phyloP scores from a whole-genome alignment of 2,113 vertebrate species.

The Semnornis frantzii region DNA sequence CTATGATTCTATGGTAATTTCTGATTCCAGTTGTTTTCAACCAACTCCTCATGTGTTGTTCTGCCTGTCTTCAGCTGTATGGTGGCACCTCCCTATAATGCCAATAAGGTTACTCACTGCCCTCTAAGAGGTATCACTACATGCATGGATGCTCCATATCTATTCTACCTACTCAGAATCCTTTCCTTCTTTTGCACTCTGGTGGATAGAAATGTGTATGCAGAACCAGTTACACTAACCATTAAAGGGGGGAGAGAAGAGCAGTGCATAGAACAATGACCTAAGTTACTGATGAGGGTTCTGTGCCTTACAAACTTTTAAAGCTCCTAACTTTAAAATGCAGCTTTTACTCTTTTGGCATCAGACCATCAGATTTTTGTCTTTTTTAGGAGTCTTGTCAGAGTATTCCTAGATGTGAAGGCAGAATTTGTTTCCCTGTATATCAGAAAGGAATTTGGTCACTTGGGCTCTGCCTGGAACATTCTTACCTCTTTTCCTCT shows the following conservation, averaged over 20 bases:
- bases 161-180: not conserved
- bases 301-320: not conserved
- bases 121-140: not conserved
- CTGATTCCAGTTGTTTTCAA: not conserved
- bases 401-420: not conserved
- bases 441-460: not conserved
- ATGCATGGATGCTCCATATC: not conserved
- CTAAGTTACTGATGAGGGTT: not conserved
- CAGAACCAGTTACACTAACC: not conserved
- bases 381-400: not conserved
- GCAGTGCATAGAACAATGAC: not conserved
- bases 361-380: not conserved
- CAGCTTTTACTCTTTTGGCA: not conserved
- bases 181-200: not conserved
- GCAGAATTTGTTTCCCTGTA: not conserved
- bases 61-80: not conserved
- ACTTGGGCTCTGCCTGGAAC: accelerated
- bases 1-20: not conserved
- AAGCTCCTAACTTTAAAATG: not conserved
- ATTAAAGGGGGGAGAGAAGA: not conserved
- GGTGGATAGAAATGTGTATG: not conserved
- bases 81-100: not conserved
- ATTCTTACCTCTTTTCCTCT: not conserved
- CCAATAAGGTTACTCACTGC: not conserved
- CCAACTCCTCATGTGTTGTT: not conserved